Base-by-base conservation (phyloP, 64 coral and sea anemone genomes). In the Pocillopora damicornis region DNA sequence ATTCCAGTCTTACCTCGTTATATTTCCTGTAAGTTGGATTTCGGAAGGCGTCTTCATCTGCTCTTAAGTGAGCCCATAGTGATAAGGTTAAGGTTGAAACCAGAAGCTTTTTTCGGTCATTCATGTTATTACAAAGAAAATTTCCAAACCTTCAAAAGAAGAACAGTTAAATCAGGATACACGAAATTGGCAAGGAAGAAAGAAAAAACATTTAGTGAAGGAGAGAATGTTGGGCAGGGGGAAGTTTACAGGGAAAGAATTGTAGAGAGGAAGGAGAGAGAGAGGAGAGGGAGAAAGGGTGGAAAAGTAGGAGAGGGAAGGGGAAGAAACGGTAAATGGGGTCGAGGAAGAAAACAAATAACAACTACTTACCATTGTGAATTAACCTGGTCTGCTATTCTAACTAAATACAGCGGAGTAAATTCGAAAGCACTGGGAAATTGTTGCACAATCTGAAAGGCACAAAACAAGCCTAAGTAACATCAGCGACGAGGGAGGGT, bases 371-470 rank as follows among this genome's bases (percentile, higher is more conserved):
- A 95, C 97, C 97, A 99, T 77, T 94, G 93, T 8, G 97, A 92
- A 80, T 95, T 99, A 26, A 95, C 79, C 60, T 95, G 97, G 42
- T 99, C 97, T 73, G 93, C 97, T 90, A 95, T 94, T 76, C 86
- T 87, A 59, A 99, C 63, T 16, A 99, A 82, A 65, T 93, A 95
- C 22, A 87, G 79, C 22, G 88, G 38, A 26, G 88, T 95, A 72
- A 99, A 99, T 79, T 99, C 93, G 91, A 99, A 99, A 26, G 97
- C 90, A 11, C 63, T 79, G 4, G 97, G 93, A 56, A 95, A 99
- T 83, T 99, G 97, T 15, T 89, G 87, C 0, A 76, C 18, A 65
- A 95, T 81, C 94, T 95, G 81, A 17, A 87, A 90, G 15, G 11
- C n/a, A 30, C 81, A 79, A 42, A 12, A 35, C 42, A 51, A 51